phyloP scores from a whole-genome alignment of 2,888 invertebrate species.

The Lasioglossum malachurum region DNA sequence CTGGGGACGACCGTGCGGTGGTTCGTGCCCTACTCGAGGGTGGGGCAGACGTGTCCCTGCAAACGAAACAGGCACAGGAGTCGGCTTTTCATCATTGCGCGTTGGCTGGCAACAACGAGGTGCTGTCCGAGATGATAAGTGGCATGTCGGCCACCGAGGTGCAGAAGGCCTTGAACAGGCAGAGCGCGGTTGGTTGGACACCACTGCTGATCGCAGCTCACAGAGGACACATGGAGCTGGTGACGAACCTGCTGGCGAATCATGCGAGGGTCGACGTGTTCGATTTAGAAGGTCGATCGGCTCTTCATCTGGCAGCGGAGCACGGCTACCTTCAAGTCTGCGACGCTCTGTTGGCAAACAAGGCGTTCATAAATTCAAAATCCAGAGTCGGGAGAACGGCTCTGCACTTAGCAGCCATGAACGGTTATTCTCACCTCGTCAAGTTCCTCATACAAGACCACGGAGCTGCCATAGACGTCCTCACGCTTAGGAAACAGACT shows the following conservation, averaged over 20 bases:
- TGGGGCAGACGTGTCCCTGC: conserved; percentile 95
- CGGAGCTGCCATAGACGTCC: conserved; percentile 97
- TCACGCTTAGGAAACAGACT: conserved; percentile 98
- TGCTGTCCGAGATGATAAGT: conserved; percentile 96
- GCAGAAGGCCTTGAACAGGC: conserved; percentile 97
- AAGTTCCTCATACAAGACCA: conserved; percentile 97
- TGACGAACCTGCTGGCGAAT: conserved; percentile 94
- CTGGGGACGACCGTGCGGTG: conserved; percentile 93
- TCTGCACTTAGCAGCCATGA: conserved; percentile 98
- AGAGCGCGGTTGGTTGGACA: conserved; percentile 98
- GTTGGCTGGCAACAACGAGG: conserved; percentile 97
- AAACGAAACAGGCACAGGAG: conserved; percentile 94
- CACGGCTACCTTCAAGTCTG: conserved; percentile 95
- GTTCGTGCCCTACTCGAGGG: conserved; percentile 95
- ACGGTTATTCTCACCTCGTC: conserved; percentile 96
- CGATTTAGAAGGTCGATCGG: conserved; percentile 97
- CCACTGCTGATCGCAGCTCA: conserved; percentile 98
- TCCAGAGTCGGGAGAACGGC: conserved; percentile 98
- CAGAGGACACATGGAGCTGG: conserved; percentile 97
- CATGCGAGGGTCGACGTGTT: conserved; percentile 99
- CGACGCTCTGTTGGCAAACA: conserved; percentile 95
- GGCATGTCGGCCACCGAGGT: conserved; percentile 95
- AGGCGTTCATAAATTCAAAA: conserved; percentile 99
- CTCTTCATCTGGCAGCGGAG: conserved; percentile 97
- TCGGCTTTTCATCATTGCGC: conserved; percentile 98